Base-by-base conservation (phyloP, 2,797 vertebrate species). In the Gymnothorax reevesii region DNA sequence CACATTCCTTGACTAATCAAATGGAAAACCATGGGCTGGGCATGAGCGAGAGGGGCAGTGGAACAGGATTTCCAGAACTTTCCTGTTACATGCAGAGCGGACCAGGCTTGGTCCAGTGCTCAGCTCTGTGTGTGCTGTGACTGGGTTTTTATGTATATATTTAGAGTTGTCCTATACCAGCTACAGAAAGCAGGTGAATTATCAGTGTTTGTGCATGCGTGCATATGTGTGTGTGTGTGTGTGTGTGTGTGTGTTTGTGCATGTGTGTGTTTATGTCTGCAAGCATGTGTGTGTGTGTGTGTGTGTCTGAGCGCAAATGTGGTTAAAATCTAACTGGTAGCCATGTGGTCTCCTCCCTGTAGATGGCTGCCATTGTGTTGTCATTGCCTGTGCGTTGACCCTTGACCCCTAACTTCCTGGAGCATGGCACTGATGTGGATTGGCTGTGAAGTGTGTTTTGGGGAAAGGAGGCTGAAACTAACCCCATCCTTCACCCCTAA, bases 381-480 rank as follows among this genome's bases (percentile, higher is more conserved):
- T 55, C 8, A 82, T 83, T 73, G 73, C 13, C 73, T 77, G 64
- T 59, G 80, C 20, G 52, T 83, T 86, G 86, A 83, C 80, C 80
- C 66, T 62, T 57, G 80, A 83, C 80, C 66, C 82, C 82, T 83
- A 64, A 83, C 62, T 55, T 77, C 82, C 57, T 13, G 52, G 82
- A 73, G 79, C 77, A 66, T 60, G 79, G 52, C n/a, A 33, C 73
- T 57, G 80, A 75, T 75, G 86, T 55, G 82, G 82, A 73, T 86
- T 83, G 82, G 86, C 86, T 86, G 85, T 66, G 69, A n/a, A 69
- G 59, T 86, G 85, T 86, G 49, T 55, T 27, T 82, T 17, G 6
- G 83, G 82, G 62, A 42, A 82, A 73, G 60, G 80, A 83, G 0
- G 17, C 54, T 33, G 27, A 82, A 73, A 73, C 86, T 83, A 83